These are phyloP conservation scores for Tenthredo mesomela DNA, from an alignment of 2,888 invertebrate species.

Conservation along the genomic window DNA sequence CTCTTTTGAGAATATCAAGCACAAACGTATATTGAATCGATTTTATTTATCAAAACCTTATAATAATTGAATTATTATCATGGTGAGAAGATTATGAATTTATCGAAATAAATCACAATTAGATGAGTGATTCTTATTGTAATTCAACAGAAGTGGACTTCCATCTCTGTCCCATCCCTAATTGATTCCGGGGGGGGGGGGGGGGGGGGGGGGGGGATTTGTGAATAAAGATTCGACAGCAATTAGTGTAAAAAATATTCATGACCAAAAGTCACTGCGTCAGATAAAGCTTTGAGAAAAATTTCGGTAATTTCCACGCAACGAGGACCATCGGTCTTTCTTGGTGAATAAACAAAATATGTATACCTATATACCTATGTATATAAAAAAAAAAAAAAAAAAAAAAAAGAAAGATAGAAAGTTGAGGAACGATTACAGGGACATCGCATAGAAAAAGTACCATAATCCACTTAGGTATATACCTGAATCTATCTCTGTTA, in stretches of 20 bases:
- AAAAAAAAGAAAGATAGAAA: not conserved
- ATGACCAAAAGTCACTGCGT: not conserved
- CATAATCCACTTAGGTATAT: too few species aligned
- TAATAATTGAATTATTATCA: not conserved
- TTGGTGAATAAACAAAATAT: too few species aligned
- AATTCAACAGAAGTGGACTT: not conserved
- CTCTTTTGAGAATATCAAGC: not conserved
- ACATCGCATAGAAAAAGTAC: too few species aligned
- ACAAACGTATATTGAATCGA: not conserved
- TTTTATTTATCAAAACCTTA: not conserved
- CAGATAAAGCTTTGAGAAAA: not conserved
- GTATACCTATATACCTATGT: too few species aligned
- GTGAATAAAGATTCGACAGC: not conserved
- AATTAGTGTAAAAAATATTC: not conserved
- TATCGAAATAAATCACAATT: not conserved
- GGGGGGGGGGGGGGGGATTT: too few species aligned
- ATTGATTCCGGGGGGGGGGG: not conserved
- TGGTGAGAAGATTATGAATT: not conserved
- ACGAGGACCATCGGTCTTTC: not conserved
- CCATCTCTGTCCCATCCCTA: not conserved
- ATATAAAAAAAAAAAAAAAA: not conserved
- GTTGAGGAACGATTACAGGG: not conserved
- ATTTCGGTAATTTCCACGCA: not conserved
- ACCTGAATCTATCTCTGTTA: too few species aligned
- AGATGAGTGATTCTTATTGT: not conserved